A percentile compares a stretch with the other conserved stretches of the same genome.
Evolutionary conservation across 2,888 invertebrate species (phyloP).

Genomic region (Oscheius sp.): DNA sequence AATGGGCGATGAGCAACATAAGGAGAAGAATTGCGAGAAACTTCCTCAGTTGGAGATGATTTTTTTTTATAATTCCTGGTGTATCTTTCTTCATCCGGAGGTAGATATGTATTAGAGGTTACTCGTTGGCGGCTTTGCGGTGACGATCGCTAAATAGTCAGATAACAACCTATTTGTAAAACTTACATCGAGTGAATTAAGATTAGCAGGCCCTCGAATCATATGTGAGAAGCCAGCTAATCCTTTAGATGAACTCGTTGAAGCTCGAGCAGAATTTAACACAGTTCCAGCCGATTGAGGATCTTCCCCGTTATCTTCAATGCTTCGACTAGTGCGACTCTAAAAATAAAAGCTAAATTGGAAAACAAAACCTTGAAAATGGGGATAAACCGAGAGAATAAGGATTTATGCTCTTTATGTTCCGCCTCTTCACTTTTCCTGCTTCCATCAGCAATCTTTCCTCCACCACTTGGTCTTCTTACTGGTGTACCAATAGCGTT

Average conservation of each 20-base stretch:
- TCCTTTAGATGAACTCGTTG: constrained; percentile 7
- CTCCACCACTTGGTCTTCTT: background rate
- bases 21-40: background rate
- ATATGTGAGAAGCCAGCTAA: background rate
- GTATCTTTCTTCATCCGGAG: background rate
- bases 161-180: background rate
- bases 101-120: background rate
- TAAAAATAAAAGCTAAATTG: background rate
- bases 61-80: background rate
- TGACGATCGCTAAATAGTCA: background rate
- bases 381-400: background rate
- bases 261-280: constrained; percentile 5
- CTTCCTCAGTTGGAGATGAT: constrained; percentile 12
- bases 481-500: constrained; percentile 6
- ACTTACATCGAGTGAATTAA: background rate
- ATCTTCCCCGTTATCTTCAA: constrained; percentile 14
- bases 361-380: background rate
- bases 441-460: background rate
- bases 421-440: background rate
- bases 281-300: background rate
- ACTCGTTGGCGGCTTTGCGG: background rate
- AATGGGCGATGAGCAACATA: too few relatives aligned
- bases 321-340: constrained; percentile 13
- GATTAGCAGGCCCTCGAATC: background rate
- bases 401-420: background rate